phyloP scores from a whole-genome alignment of 1,140 invertebrate genomes.

The Drosophila saltans region DNA sequence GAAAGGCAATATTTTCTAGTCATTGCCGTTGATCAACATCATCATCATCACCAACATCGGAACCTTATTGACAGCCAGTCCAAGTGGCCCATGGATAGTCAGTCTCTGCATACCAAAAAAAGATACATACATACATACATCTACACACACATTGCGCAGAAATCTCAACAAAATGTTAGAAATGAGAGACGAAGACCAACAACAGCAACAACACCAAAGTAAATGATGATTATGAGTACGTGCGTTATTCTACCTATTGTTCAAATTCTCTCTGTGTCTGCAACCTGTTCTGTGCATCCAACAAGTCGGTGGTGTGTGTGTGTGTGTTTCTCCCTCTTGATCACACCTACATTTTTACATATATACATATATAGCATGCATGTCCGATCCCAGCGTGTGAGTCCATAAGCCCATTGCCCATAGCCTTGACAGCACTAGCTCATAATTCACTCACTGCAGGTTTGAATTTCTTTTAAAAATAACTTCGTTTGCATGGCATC shows the following conservation, averaged over 20 bases:
- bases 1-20: slow-evolving; percentile 80
- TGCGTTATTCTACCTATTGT: slow-evolving; percentile 77
- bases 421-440: slow-evolving; percentile 71
- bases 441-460: slow-evolving; percentile 81
- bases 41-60: slow-evolving; percentile 58
- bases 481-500: slow-evolving; percentile 74
- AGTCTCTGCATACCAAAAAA: slow-evolving; percentile 64
- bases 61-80: slow-evolving; percentile 57
- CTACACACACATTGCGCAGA: slow-evolving; percentile 68
- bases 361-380: slow-evolving; percentile 11
- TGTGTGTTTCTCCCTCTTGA: slow-evolving; percentile 56
- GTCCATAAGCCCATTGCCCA: slow-evolving; percentile 44
- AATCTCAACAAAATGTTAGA: slow-evolving; percentile 69
- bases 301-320: slow-evolving; percentile 30
- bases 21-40: slow-evolving; percentile 66
- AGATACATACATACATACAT: background rate
- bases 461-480: slow-evolving; percentile 78
- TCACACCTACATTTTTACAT: slow-evolving; percentile 62
- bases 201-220: too few relatives aligned
- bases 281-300: slow-evolving; percentile 72
- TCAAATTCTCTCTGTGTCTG: slow-evolving; percentile 32
- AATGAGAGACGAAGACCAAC: slow-evolving; percentile 45
- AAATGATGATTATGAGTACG: slow-evolving; percentile 61
- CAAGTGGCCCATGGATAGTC: slow-evolving; percentile 18
- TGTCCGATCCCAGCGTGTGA: slow-evolving; percentile 63